Evolutionary conservation across 2,113 vertebrate species (phyloP), one percentile per base, ranked within the genome.

Genomic region (Sminthopsis crassicaudata): DNA sequence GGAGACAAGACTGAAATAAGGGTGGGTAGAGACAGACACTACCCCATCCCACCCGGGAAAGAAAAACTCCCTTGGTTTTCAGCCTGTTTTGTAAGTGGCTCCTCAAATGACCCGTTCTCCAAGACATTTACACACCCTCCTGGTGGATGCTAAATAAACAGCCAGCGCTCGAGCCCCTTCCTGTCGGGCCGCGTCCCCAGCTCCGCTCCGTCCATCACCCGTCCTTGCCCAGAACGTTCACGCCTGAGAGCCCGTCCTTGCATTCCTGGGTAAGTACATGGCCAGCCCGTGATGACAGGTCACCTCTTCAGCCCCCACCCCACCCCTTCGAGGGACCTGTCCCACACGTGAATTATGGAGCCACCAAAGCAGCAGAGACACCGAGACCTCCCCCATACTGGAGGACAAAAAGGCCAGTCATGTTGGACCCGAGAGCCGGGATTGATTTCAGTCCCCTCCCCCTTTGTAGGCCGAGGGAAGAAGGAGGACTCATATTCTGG

Each of bases 361-460:
- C 97, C 97, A 95, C 94, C 98, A 97, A 30, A 96, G 8, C 93
- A 88, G 10, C 84, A 51, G 46, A 26, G 95, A 97, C 96, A 97
- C 98, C 98, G 98, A 96, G 98, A 93, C 60, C 97, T 97, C 97
- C 98, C 97, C 91, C 94, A 91, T 97, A 97, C 96, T 52, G 19
- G 94, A 96, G 97, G 98, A 98, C 98, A 98, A 99, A 99, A 98
- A 95, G 98, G 98, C 98, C 96, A 96, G 99, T 98, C 97, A 95
- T 94, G 98, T 98, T 98, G 98, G 98, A 99, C 98, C 98, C 96
- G 98, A 98, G 98, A 98, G 50, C 98, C 96, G 97, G 98, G 98
- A 99, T 99, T 99, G 99, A 99, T 96, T 95, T 95, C 92, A 96
- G 96, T 94, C 96, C 94, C 93, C 89, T 90, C 92, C 96, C 94